These are phyloP conservation scores for Hipparchia sbordonii DNA, from an alignment of 2,888 invertebrate species.

Conservation along the genomic window DNA sequence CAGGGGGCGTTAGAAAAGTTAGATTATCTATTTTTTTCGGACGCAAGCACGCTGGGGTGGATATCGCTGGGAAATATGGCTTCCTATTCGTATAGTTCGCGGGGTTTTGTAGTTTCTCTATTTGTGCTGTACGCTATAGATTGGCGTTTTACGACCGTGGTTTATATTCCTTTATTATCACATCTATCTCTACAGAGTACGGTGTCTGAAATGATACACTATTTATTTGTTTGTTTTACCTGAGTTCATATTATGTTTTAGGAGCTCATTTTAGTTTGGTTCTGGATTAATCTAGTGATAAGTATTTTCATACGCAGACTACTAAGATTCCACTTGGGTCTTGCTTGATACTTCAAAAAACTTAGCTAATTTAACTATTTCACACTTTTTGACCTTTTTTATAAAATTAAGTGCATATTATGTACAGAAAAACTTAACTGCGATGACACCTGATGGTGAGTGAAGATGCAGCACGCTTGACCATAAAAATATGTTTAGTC, in stretches of 20 bases:
- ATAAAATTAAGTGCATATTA: no score
- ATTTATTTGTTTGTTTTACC: neutral
- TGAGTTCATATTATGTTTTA: no score
- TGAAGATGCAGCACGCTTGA: no score
- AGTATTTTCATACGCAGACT: no score
- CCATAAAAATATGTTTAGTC: neutral
- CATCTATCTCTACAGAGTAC: slow-evolving; percentile 8
- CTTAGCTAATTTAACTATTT: no score
- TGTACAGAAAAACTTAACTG: no score
- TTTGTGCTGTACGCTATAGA: slow-evolving; percentile 47
- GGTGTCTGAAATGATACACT: neutral
- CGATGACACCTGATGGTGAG: no score
- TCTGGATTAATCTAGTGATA: no score
- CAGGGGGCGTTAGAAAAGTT: slow-evolving; percentile 78
- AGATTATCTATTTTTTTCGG: slow-evolving; percentile 81
- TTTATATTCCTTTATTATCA: slow-evolving; percentile 44
- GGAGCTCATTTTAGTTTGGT: no score
- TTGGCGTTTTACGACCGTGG: slow-evolving; percentile 44
- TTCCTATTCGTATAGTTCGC: slow-evolving; percentile 76
- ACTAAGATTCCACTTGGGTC: no score
- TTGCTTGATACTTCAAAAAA: no score
- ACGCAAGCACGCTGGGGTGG: slow-evolving; percentile 74
- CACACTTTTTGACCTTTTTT: no score
- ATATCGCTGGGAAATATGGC: slow-evolving; percentile 78
- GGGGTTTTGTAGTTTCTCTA: slow-evolving; percentile 58